phyloP scores from a whole-genome alignment of 2,797 vertebrate species.

The Agapornis canus region DNA sequence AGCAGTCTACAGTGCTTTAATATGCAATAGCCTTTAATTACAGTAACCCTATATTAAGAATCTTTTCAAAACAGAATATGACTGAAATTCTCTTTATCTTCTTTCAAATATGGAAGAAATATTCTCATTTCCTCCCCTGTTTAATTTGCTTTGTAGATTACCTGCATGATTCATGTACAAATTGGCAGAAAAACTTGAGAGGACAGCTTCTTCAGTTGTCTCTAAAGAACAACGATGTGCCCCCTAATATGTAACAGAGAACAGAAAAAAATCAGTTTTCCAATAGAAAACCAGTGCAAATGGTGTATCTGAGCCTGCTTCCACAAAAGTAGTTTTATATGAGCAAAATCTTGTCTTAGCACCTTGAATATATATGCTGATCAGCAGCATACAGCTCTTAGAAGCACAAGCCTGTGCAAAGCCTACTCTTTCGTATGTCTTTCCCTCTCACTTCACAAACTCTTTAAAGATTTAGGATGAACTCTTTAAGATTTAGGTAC shows the following conservation, averaged over 20 bases:
- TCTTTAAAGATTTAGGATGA: background rate
- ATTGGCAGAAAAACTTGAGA: background rate
- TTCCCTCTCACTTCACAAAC: background rate
- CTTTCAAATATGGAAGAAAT: background rate
- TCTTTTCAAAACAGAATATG: background rate
- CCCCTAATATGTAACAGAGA: background rate
- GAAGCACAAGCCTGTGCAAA: background rate
- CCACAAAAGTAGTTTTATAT: background rate
- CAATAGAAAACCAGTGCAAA: background rate
- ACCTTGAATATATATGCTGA: background rate
- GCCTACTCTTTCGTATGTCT: background rate
- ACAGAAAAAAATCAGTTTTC: background rate
- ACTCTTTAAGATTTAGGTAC: background rate
- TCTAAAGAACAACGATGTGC: background rate
- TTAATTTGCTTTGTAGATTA: background rate
- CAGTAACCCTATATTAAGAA: background rate
- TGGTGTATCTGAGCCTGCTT: background rate
- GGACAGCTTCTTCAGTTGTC: background rate
- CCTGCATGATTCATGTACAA: background rate
- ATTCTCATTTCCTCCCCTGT: background rate
- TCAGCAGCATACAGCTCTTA: background rate
- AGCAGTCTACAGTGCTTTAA: background rate
- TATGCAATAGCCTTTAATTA: background rate
- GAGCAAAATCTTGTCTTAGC: background rate
- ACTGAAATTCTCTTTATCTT: background rate